These are phyloP conservation scores for Maccullochella peelii DNA, from an alignment of 2,113 vertebrate genomes.

Conservation along the genomic window DNA sequence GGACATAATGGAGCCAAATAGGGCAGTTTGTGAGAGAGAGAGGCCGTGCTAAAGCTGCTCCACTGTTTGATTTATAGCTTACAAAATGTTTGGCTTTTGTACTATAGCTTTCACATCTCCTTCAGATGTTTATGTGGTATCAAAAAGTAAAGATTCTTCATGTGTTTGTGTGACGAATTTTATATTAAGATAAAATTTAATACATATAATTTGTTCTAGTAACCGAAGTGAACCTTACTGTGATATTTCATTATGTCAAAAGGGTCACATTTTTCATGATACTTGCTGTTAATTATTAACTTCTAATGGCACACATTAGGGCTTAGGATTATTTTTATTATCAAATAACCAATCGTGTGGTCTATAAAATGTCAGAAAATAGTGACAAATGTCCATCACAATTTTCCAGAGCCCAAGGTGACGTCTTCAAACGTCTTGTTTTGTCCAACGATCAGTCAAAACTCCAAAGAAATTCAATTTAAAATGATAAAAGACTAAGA, in stretches of 20 bases:
- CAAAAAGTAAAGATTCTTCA: not conserved
- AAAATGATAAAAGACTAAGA: not conserved
- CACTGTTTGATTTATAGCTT: not conserved
- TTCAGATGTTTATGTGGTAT: not conserved
- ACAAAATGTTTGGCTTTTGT: not conserved
- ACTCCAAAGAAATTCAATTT: not conserved
- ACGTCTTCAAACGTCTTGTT: not conserved
- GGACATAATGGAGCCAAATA: constrained; percentile 27
- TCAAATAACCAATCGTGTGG: not conserved
- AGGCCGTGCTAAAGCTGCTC: not conserved
- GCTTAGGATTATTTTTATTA: not conserved
- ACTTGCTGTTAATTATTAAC: not conserved
- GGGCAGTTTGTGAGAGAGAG: constrained; percentile 19
- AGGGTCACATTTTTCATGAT: not conserved
- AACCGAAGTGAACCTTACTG: not conserved
- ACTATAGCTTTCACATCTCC: not conserved
- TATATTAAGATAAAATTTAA: not conserved
- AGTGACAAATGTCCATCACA: not conserved
- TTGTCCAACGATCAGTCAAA: not conserved
- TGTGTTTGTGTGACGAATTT: not conserved
- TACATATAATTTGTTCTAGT: not conserved
- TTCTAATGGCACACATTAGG: not conserved
- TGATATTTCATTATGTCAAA: not conserved
- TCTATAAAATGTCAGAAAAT: not conserved
- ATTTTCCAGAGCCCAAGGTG: not conserved